Evolutionary conservation across 1,140 invertebrate genomes (phyloP), one percentile per base, ranked within the genome.

Genomic region (Drosophila busckii): DNA sequence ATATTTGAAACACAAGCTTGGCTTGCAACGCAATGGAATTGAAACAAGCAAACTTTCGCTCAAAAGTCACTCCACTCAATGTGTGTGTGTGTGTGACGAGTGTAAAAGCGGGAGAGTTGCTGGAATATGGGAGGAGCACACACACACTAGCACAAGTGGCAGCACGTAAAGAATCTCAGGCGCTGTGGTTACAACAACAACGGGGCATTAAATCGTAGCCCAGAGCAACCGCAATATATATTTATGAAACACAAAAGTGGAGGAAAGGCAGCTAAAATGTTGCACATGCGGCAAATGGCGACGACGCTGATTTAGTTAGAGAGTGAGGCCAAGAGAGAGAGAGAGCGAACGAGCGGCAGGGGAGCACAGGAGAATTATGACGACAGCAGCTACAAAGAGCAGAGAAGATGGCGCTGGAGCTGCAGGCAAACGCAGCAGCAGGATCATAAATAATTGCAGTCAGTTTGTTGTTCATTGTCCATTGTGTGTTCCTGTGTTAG

Each of bases 361-460:
- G 16, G n/a, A 12, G 28, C 10, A 10, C 13, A 13, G 45, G 41
- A 53, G 60, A 29, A 46, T 54, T 55, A 55, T 52, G 58, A 34
- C 52, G 45, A 37, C 10, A 34, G 26, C 28, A n/a, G n/a, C n/a
- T n/a, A 22, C 22, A 20, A 42, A 28, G 54, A 76, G 55, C 45
- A 58, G 71, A 66, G 34, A 66, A 66, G 52, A 66, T 62, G 63
- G 63, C 63, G 63, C 25, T 67, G 19, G 44, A 31, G 68, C 73
- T 80, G 63, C 68, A 42, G 73, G 68, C 73, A 60, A 52, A 68
- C 46, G 65, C 68, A 76, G 73, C 73, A 49, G 65, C 68, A 76
- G 73, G 73, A 78, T 78, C 73, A 78, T 80, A 78, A 78, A 78
- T 78, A 78, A 78, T 78, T 78, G 73, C 73, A 52, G 56, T 48